A percentile compares a stretch with the other conserved stretches of the same genome.
phyloP scores from a whole-genome alignment of 2,113 vertebrate species.

The Cathartes aura region DNA sequence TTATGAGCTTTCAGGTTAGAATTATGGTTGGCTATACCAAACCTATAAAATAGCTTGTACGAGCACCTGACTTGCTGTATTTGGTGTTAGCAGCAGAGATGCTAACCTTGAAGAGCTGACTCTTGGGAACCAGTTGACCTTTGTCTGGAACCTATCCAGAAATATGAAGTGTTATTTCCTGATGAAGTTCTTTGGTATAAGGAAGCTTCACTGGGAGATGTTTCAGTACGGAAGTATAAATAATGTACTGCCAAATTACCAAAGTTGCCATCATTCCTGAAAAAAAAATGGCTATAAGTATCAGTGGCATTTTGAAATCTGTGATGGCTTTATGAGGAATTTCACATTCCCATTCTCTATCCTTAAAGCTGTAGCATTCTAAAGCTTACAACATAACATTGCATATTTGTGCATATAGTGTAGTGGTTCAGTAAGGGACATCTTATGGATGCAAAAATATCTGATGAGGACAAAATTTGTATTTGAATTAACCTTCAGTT shows the following conservation, averaged over 20 bases:
- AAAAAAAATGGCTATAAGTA: background rate
- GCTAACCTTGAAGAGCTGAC: background rate
- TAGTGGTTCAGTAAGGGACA: background rate
- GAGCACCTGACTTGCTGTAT: background rate
- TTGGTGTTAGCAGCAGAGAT: background rate
- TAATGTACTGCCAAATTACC: background rate
- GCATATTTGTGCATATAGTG: background rate
- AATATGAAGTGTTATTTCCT: background rate
- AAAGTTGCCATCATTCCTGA: background rate
- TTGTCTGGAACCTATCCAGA: background rate
- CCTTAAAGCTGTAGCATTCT: background rate
- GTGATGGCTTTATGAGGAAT: background rate
- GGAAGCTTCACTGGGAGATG: background rate
- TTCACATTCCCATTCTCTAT: background rate
- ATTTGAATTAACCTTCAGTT: background rate
- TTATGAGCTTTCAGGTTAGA: background rate
- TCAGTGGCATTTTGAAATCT: background rate
- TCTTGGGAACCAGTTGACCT: background rate
- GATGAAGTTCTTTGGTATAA: background rate
- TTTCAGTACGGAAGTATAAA: background rate
- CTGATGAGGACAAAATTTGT: background rate
- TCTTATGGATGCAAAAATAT: background rate
- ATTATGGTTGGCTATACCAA: background rate
- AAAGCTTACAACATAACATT: background rate
- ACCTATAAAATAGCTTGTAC: background rate